Evolutionary conservation across 2,113 vertebrate genomes (phyloP).

Genomic region (Albula goreensis): DNA sequence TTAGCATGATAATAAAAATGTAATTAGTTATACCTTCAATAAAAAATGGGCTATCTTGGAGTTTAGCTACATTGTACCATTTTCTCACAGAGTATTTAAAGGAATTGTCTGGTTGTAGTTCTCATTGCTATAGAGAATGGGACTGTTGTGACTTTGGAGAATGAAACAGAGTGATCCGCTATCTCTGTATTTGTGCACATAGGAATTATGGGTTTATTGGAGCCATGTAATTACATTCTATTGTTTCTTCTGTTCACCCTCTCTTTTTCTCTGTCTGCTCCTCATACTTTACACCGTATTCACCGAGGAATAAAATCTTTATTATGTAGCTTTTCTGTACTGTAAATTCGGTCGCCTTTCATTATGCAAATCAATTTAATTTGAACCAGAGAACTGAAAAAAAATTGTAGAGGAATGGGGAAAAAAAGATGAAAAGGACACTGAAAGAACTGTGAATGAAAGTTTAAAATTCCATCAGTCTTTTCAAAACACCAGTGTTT

Average conservation of each 20-base stretch:
- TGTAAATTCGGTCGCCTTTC: conserved; percentile 61
- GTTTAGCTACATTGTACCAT: conserved; percentile 58
- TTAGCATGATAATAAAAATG: conserved; percentile 66
- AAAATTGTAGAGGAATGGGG: conserved; percentile 41
- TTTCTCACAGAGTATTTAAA: conserved; percentile 54
- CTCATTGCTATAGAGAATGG: conserved; percentile 53
- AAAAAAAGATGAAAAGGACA: conserved; percentile 60
- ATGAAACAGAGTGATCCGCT: conserved; percentile 65
- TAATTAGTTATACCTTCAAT: conserved; percentile 68
- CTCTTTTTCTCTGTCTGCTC: conserved; percentile 46
- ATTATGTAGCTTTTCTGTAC: conserved; percentile 53
- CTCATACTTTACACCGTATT: conserved; percentile 47
- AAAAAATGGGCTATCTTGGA: conserved; percentile 46
- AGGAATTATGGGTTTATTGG: conserved; percentile 68
- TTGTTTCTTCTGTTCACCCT: conserved; percentile 66
- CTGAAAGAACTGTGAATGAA: conserved; percentile 50
- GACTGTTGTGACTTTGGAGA: conserved; percentile 60
- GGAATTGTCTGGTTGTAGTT: conserved; percentile 61
- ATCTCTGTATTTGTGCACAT: conserved; percentile 62
- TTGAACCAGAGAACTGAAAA: conserved; percentile 51
- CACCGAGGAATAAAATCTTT: conserved; percentile 48
- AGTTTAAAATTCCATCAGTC: conserved; percentile 43
- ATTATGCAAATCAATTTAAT: conserved; percentile 73
- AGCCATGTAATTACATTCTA: conserved; percentile 72
- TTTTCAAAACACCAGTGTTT: conserved; percentile 47